Percentiles rank a stretch among this genome's conserved stretches.
Evolutionary conservation across 2,797 vertebrate species (phyloP).

Genomic region (Coracias cyanogaster): DNA sequence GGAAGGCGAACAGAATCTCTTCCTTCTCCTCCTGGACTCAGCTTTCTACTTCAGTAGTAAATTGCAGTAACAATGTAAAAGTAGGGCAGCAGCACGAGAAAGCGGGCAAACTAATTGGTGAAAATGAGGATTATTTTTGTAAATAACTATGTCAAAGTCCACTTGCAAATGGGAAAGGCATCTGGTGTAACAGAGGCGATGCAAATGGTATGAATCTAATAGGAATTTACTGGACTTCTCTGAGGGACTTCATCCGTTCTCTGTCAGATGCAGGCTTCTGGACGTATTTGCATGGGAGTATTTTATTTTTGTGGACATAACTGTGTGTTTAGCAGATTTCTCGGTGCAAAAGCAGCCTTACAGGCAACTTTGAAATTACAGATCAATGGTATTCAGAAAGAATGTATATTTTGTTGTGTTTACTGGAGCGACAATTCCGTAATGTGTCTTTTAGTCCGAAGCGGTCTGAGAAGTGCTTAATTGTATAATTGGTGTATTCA

Average conservation of each 20-base stretch:
- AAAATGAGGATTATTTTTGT: neutral
- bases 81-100: neutral
- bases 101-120: neutral
- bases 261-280: neutral
- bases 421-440: slow-evolving; percentile 26
- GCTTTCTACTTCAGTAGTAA: neutral
- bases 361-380: slow-evolving; percentile 29
- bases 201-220: neutral
- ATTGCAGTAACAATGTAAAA: neutral
- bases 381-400: slow-evolving; percentile 14
- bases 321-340: neutral
- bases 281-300: neutral
- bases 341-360: neutral
- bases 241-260: neutral
- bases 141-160: neutral
- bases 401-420: slow-evolving; percentile 34
- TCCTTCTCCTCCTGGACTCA: neutral
- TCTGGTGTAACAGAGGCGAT: neutral
- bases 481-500: slow-evolving; percentile 33
- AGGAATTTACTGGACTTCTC: neutral
- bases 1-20: neutral
- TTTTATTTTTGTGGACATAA: slow-evolving; percentile 8
- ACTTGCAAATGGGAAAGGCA: neutral
- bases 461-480: slow-evolving; percentile 30
- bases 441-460: slow-evolving; percentile 27